Evolutionary conservation across 2,113 vertebrate species (phyloP).

Genomic region (Saiga tatarica): DNA sequence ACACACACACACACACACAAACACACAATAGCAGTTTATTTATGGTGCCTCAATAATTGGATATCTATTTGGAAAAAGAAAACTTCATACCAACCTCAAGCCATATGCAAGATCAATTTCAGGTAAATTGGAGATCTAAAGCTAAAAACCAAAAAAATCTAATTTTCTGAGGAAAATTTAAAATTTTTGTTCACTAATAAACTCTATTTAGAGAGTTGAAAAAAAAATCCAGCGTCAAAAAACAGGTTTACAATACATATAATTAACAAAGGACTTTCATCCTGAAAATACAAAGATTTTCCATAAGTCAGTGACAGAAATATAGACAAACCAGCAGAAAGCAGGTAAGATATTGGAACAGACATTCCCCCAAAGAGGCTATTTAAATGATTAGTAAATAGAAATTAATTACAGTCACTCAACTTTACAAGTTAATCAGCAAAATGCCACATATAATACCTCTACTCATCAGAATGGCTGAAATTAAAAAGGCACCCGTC

Average conservation of each 20-base stretch:
- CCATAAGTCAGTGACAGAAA: background rate
- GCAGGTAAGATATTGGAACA: background rate
- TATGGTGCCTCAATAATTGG: background rate
- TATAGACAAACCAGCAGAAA: background rate
- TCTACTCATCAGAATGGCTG: background rate
- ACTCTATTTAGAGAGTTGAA: background rate
- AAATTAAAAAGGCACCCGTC: background rate
- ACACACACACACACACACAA: background rate
- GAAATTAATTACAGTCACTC: background rate
- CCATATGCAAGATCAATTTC: background rate
- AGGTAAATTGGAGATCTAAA: background rate
- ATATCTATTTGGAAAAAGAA: background rate
- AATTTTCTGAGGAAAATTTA: background rate
- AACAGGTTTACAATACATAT: background rate
- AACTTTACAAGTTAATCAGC: background rate
- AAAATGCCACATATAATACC: background rate
- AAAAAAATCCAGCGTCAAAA: background rate
- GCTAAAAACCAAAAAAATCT: background rate
- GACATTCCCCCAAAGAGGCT: background rate
- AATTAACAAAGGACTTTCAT: background rate
- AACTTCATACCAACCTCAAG: background rate
- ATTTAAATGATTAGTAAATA: background rate
- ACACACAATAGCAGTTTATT: background rate
- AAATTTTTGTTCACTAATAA: background rate
- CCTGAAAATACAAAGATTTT: background rate